These are phyloP conservation scores for Nannobrachium achirus DNA, from an alignment of 2,113 vertebrate species.

Conservation along the genomic window DNA sequence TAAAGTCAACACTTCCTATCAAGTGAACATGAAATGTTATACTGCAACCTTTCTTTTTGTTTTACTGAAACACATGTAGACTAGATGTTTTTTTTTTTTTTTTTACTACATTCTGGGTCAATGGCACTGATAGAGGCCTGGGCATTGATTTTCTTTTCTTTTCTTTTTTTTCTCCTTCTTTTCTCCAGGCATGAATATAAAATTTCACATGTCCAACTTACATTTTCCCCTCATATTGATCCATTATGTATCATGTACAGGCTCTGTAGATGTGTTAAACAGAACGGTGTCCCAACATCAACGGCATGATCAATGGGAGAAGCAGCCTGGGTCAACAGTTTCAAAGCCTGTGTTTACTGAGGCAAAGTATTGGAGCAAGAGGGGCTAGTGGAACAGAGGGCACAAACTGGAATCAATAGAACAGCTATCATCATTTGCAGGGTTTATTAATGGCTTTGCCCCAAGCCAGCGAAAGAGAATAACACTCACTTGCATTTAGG, in stretches of 20 bases:
- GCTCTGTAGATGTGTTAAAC: slow-evolving; percentile 58
- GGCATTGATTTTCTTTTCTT: slow-evolving; percentile 13
- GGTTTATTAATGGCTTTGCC: slow-evolving; percentile 70
- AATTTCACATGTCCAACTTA: slow-evolving; percentile 47
- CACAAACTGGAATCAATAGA: slow-evolving; percentile 68
- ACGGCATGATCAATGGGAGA: slow-evolving; percentile 64
- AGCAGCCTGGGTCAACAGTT: slow-evolving; percentile 60
- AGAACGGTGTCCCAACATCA: slow-evolving; percentile 51
- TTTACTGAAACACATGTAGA: not conserved
- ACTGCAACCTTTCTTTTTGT: not conserved
- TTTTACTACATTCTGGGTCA: not conserved
- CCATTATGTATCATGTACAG: slow-evolving; percentile 37
- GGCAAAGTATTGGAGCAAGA: slow-evolving; percentile 61
- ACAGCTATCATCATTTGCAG: slow-evolving; percentile 74
- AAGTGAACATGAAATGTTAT: not conserved
- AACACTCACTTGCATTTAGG: slow-evolving; percentile 71
- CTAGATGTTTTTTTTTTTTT: not conserved
- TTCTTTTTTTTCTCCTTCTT: slow-evolving; percentile 1
- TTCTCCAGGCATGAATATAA: slow-evolving; percentile 39
- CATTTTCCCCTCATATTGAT: slow-evolving; percentile 57
- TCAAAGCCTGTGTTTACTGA: slow-evolving; percentile 67
- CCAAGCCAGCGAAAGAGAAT: slow-evolving; percentile 47
- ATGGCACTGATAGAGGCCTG: not conserved
- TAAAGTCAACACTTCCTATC: not conserved
- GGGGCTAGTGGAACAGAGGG: slow-evolving; percentile 40